Conservation (phyloP, 2,113 vertebrate species). For the Onychostruthus taczanowskii region DNA sequence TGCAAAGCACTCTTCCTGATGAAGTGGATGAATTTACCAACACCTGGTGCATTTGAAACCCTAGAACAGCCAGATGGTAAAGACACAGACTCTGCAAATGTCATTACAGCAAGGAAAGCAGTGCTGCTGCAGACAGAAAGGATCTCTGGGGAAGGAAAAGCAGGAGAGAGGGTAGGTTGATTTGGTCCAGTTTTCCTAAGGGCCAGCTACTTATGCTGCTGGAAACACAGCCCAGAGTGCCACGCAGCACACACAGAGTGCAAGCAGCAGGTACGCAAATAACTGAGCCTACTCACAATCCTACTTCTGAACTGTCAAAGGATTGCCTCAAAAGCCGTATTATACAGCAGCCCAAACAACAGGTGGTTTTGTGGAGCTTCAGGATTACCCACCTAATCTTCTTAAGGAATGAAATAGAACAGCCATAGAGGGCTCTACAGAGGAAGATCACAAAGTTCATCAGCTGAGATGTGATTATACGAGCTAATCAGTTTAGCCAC, state of each 20-base stretch:
- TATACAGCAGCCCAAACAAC: slow-evolving; percentile 36
- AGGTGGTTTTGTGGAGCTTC: slow-evolving; percentile 48
- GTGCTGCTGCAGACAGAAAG: neutral
- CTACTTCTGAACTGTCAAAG: neutral
- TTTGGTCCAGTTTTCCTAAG: neutral
- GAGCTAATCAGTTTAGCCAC: slow-evolving; percentile 57
- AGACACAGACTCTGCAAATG: neutral
- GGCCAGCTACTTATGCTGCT: neutral
- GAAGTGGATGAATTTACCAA: neutral
- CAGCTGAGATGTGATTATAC: slow-evolving; percentile 54
- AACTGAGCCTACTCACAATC: neutral
- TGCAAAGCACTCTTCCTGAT: neutral
- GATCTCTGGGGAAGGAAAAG: neutral
- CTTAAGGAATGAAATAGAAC: slow-evolving; percentile 54
- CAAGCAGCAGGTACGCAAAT: neutral
- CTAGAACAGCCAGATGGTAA: neutral
- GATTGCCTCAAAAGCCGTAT: slow-evolving; percentile 16
- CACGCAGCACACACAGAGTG: neutral
- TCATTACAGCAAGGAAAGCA: neutral
- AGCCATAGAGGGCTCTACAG: neutral
- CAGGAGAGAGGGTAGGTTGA: neutral
- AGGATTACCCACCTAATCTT: slow-evolving; percentile 58
- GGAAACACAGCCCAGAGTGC: neutral
- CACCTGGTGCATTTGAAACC: neutral
- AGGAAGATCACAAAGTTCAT: slow-evolving; percentile 46